phyloP scores from a whole-genome alignment of 2,888 invertebrate genomes.

The Zygogramma bicolorata region DNA sequence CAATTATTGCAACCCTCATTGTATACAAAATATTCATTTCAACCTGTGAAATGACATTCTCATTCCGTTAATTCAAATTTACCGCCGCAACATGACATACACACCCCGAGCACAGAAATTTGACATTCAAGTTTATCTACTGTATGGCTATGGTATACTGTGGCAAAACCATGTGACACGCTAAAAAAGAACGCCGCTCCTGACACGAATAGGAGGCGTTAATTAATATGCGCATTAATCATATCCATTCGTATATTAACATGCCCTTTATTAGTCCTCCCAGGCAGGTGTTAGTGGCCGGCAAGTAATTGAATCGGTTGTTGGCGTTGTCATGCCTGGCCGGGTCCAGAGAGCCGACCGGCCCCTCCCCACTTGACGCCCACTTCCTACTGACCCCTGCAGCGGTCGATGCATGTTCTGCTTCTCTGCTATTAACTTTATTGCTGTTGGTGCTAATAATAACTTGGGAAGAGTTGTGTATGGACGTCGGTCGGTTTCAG shows the following conservation, averaged over 20 bases:
- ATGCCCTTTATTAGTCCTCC: slow-evolving; percentile 8
- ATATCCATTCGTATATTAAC: not conserved
- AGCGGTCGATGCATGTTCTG: slow-evolving; percentile 22
- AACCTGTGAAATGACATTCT: too few relatives aligned
- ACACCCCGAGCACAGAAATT: too few relatives aligned
- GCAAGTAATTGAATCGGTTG: slow-evolving; percentile 36
- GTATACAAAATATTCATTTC: too few relatives aligned
- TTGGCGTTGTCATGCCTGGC: slow-evolving; percentile 51
- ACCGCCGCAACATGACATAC: too few relatives aligned
- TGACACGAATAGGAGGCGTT: not conserved
- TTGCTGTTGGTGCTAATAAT: slow-evolving; percentile 1
- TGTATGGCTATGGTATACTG: too few relatives aligned
- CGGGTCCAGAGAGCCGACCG: slow-evolving; percentile 44
- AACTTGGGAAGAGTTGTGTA: not conserved
- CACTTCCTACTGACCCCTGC: slow-evolving; percentile 62
- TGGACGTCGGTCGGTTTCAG: not conserved
- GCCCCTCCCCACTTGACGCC: slow-evolving; percentile 62
- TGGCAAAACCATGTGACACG: too few relatives aligned
- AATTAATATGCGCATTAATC: not conserved
- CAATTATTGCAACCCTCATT: too few relatives aligned
- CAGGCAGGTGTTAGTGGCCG: slow-evolving; percentile 32
- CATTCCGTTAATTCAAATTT: too few relatives aligned
- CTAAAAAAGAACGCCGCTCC: not conserved
- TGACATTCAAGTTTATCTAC: too few relatives aligned
- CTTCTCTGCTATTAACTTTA: not conserved